phyloP scores from a whole-genome alignment of 2,113 vertebrate species.

The Protobothrops flavoviridis region DNA sequence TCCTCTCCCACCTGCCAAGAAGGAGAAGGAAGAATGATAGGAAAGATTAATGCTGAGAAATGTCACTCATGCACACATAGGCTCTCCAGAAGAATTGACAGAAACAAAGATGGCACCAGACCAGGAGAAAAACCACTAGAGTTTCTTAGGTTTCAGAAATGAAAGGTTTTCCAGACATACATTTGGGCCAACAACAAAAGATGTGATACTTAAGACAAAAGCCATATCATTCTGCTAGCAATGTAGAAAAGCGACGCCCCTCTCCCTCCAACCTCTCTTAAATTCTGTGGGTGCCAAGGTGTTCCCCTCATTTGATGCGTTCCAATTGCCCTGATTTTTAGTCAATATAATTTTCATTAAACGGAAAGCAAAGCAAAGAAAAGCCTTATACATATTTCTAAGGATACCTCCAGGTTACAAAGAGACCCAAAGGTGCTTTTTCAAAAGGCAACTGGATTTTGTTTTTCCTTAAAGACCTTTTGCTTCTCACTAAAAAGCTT shows the following conservation, averaged over 20 bases:
- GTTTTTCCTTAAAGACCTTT: neutral
- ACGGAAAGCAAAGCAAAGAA: neutral
- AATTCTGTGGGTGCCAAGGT: neutral
- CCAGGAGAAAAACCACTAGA: neutral
- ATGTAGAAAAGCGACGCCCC: neutral
- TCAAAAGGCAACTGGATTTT: neutral
- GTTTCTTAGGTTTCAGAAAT: neutral
- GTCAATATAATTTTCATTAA: neutral
- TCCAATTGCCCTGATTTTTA: neutral
- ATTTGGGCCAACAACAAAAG: neutral
- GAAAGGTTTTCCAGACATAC: neutral
- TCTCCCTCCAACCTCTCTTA: neutral
- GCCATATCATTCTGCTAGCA: neutral
- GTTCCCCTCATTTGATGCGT: neutral
- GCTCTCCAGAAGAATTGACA: neutral
- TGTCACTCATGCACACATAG: neutral
- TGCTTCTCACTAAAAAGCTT: neutral
- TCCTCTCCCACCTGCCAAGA: constrained; percentile 89
- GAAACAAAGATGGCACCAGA: neutral
- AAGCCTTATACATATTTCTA: neutral
- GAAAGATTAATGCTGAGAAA: neutral
- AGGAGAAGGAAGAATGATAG: neutral
- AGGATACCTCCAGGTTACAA: neutral
- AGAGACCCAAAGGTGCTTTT: neutral
- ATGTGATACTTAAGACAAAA: neutral